Percentiles rank a stretch among this genome's conserved stretches.
Evolutionary conservation across 2,113 vertebrate genomes (phyloP).

Genomic region (Epinephelus fuscoguttatus): DNA sequence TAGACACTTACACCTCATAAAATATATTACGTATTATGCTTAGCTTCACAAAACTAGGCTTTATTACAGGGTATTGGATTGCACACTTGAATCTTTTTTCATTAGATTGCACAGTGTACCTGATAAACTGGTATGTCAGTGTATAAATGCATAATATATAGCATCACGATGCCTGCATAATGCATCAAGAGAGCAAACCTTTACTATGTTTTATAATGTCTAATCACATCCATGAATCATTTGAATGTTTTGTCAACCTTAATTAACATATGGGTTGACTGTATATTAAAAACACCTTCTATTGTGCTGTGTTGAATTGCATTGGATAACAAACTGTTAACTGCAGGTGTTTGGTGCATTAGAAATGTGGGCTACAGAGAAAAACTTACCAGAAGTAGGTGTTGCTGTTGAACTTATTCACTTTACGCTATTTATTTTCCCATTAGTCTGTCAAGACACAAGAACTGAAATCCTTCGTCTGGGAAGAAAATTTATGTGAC

Average conservation of each 20-base stretch:
- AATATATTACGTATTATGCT: neutral
- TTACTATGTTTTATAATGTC: neutral
- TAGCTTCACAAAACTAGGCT: neutral
- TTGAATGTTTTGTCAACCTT: neutral
- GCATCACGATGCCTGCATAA: neutral
- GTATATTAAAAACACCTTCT: neutral
- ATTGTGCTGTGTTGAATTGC: neutral
- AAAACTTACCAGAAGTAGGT: neutral
- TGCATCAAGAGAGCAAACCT: neutral
- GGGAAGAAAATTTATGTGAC: conserved; percentile 18
- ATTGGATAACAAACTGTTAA: neutral
- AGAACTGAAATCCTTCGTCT: conserved; percentile 4
- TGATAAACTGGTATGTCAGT: neutral
- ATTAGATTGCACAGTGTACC: neutral
- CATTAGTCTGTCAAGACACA: conserved; percentile 19
- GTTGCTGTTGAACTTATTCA: conserved; percentile 9
- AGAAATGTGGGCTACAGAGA: neutral
- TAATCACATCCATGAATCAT: neutral
- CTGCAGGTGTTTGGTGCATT: neutral
- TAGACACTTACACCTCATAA: too few relatives aligned
- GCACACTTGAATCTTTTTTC: neutral
- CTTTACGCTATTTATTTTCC: conserved; percentile 31
- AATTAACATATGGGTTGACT: neutral
- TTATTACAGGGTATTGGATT: neutral
- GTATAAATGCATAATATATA: neutral